Percentiles rank a stretch among this genome's conserved stretches.
Evolutionary conservation across 1,140 invertebrate species (phyloP).

Genomic region (Conopomorpha cramerella): DNA sequence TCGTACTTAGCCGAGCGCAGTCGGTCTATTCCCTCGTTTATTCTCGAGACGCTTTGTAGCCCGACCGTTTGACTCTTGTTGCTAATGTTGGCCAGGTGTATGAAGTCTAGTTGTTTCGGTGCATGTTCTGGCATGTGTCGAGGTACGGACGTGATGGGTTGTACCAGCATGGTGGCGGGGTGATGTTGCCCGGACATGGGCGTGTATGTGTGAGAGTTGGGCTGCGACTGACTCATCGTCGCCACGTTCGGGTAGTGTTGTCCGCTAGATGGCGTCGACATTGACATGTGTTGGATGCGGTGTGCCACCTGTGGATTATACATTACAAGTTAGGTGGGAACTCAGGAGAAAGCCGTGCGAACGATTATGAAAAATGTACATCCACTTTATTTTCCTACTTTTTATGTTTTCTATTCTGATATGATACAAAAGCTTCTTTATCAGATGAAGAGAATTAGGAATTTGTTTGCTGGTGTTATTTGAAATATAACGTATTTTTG

Average conservation of each 20-base stretch:
- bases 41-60: constrained; percentile 26
- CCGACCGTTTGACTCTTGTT: constrained; percentile 20
- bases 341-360: too few species aligned
- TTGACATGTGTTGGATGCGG: constrained; percentile 44
- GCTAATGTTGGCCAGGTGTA: constrained; percentile 29
- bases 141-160: constrained; percentile 16
- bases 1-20: constrained; percentile 27
- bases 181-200: constrained; percentile 4
- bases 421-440: too few species aligned
- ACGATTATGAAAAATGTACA: too few species aligned
- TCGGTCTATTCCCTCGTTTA: constrained; percentile 27
- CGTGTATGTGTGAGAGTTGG: constrained; percentile 11
- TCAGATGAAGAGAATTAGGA: too few species aligned
- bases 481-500: too few species aligned
- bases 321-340: too few species aligned
- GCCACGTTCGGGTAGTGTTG: constrained; percentile 35
- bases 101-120: constrained; percentile 32
- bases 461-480: too few species aligned
- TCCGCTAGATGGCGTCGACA: constrained; percentile 42
- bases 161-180: constrained; percentile 19
- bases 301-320: constrained; percentile 30
- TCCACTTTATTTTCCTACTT: too few species aligned
- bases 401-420: too few species aligned
- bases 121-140: constrained; percentile 24
- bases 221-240: constrained; percentile 38